Evolutionary conservation across 2,888 invertebrate species (phyloP), one percentile per base, ranked within the genome.

Genomic region (Hyposoter didymator): DNA sequence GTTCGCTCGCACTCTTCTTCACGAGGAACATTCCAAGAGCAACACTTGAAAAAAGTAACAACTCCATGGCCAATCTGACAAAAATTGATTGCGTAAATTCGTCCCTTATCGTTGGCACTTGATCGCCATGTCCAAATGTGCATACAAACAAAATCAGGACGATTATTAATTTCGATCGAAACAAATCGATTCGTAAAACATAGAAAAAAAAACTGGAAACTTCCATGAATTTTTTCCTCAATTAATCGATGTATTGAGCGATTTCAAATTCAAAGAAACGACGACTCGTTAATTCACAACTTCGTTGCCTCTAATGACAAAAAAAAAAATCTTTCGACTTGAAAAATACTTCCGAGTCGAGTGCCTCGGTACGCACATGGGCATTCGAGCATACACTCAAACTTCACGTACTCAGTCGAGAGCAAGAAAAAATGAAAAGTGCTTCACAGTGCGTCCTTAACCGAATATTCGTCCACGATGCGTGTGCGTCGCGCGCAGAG

Each of bases 401-500:
- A 84, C 22, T 76, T 17, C 81, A 45, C 72, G 78, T 72, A 47
- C 49, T 52, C 45, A 28, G 70, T 64, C 62, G 39, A 52, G 70
- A 52, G 76, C 19, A 45, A 69, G 22, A 10, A 66, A 39, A 49
- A 69, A 67, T 69, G 28, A 82, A 78, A 76, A 81, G 59, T 85
- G 39, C 81, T 80, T 73, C 78, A 43, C 67, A 39, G 59, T 73
- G 64, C 78, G 83, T 83, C 78, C 83, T 84, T 79, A 81, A 86
- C 84, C 73, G 78, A 59, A 45, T 35, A 66, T 67, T 72, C 43
- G 45, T 43, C 69, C 73, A 45, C 64, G 55, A n/a, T 78, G 28
- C 55, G 55, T 59, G 47, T 69, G 82, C 47, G 32, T 17, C 35
- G 35, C 52, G 89, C 89, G 89, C 91, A 91, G 90, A 90, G 91